A percentile compares a stretch with the other conserved stretches of the same genome.
phyloP scores from a whole-genome alignment of 2,888 invertebrate genomes.

The Branchipolynoe longqiensis region DNA sequence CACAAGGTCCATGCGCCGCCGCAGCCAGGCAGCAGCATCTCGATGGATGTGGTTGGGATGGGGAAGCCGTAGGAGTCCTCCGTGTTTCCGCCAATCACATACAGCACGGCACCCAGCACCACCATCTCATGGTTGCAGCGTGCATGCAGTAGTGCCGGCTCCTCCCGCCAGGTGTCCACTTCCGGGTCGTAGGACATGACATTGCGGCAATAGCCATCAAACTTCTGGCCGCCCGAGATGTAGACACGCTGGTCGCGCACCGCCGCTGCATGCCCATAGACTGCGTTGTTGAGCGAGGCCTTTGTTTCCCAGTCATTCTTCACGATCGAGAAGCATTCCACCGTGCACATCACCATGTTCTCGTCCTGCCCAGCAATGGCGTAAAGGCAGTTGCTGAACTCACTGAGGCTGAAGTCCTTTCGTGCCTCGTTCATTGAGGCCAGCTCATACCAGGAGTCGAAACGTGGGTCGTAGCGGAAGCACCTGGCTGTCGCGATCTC shows the following conservation, averaged over 20 bases:
- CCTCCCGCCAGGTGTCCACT: slow-evolving; percentile 76
- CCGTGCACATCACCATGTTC: slow-evolving; percentile 80
- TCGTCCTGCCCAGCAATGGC: slow-evolving; percentile 81
- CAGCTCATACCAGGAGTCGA: slow-evolving; percentile 80
- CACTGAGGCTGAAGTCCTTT: slow-evolving; percentile 79
- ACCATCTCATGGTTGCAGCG: slow-evolving; percentile 79
- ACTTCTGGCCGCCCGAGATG: slow-evolving; percentile 80
- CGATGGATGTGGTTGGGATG: slow-evolving; percentile 78
- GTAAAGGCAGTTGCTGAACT: slow-evolving; percentile 72
- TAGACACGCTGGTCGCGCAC: slow-evolving; percentile 75
- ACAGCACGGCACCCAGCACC: slow-evolving; percentile 70
- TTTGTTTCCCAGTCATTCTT: slow-evolving; percentile 79
- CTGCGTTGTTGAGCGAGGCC: slow-evolving; percentile 75
- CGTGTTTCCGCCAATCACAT: slow-evolving; percentile 79
- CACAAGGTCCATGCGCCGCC: slow-evolving; percentile 78
- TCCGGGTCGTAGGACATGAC: slow-evolving; percentile 75
- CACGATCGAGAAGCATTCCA: slow-evolving; percentile 78
- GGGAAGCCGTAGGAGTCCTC: slow-evolving; percentile 80
- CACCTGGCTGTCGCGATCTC: slow-evolving; percentile 81
- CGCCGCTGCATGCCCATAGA: slow-evolving; percentile 79
- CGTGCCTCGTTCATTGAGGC: slow-evolving; percentile 80
- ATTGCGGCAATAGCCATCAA: slow-evolving; percentile 78
- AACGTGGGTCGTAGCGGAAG: slow-evolving; percentile 81
- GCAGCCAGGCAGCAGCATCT: slow-evolving; percentile 71
- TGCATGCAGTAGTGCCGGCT: slow-evolving; percentile 74